These are phyloP conservation scores for Cyphomyrus plagiostoma DNA, from an alignment of 2,113 vertebrate species.

Conservation along the genomic window DNA sequence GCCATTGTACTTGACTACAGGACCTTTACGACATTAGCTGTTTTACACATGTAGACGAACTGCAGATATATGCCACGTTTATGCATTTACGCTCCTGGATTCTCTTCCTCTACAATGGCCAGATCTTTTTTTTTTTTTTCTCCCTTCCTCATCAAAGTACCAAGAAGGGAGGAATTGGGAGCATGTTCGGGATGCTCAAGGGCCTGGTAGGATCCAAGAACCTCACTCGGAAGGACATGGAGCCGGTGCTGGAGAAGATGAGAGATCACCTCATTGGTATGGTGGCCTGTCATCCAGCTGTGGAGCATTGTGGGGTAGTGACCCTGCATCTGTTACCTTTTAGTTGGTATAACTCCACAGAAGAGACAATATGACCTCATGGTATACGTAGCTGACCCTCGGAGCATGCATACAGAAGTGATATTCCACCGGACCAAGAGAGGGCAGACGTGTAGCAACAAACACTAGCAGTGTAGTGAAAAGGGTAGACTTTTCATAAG, in stretches of 20 bases:
- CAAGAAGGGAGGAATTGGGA: slow-evolving; percentile 78
- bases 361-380: not conserved
- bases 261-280: slow-evolving; percentile 89
- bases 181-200: slow-evolving; percentile 97
- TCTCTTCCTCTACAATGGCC: not conserved
- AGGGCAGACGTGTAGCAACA: not conserved
- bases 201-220: slow-evolving; percentile 95
- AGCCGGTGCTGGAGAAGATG: slow-evolving; percentile 92
- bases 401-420: too few relatives aligned
- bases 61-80: not conserved
- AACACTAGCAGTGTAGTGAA: not conserved
- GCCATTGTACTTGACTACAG: not conserved
- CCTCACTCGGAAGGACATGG: slow-evolving; percentile 81
- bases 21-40: not conserved
- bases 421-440: not conserved
- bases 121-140: not conserved
- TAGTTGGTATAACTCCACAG: not conserved
- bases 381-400: not conserved
- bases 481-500: not conserved
- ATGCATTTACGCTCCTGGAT: not conserved
- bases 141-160: slow-evolving; percentile 29
- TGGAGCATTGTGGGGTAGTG: not conserved
- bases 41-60: not conserved
- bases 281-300: not conserved
- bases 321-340: not conserved